Base-by-base conservation (phyloP, 1,140 invertebrate species). In the Callitettix versicolor region DNA sequence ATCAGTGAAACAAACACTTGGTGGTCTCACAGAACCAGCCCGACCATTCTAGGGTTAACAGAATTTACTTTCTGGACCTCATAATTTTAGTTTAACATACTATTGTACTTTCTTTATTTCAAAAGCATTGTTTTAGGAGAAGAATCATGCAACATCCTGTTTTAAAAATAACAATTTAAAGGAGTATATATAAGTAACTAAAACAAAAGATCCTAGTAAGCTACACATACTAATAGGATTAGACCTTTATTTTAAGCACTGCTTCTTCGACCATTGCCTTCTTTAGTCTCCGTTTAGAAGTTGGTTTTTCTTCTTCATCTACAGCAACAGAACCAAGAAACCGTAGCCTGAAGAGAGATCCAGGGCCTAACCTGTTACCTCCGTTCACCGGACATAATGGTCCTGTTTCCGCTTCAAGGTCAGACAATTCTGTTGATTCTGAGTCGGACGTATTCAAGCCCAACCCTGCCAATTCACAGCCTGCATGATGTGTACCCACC, bases 221-320 rank as follows among this genome's bases (percentile, higher is more conserved):
- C n/a, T n/a, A n/a, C n/a, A 40, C 12, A 40, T 40, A 30, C 26
- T 30, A 30, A 30, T 30, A 30, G 26, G 26, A 4, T 30, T 73
- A 75, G 78, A 94, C 91, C 88, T 97, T 96, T 65, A 97, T 92
- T 76, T 93, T 88, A 65, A 86, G 87, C 65, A 97, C 93, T 65
- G 94, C 93, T 73, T 97, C 91, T 76, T 96, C 92, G 62, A 95
- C 94, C 82, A 89, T 89, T 74, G 85, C 81, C 77, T 89, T 89
- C 81, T 88, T 89, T 73, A 83, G 81, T 63, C 85, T 74, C 71
- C 83, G 84, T 67, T 82, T 79, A 60, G 80, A 71, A 60, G 81
- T 77, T 56, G 79, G 73, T 68, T 80, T 80, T 69, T 70, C 71
- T 65, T 74, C 74, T 76, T 88, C 86, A 67, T 87, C 85, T 65